A percentile compares a stretch with the other conserved stretches of the same genome.
phyloP scores from a whole-genome alignment of 2,888 invertebrate genomes.

The Trachelus tabidus region DNA sequence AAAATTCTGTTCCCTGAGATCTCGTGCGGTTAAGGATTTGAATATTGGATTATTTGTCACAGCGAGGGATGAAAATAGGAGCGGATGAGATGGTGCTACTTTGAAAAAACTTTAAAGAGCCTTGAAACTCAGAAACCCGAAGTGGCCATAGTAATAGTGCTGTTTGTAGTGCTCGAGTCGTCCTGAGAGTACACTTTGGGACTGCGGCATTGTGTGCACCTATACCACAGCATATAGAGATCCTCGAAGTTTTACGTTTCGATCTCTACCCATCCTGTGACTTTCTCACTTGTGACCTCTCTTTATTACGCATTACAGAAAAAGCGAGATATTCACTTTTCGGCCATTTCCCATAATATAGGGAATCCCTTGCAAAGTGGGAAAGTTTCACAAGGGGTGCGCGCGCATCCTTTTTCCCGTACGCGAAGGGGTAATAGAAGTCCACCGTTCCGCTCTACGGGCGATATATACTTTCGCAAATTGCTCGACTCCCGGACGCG shows the following conservation, averaged over 20 bases:
- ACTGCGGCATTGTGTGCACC: neutral
- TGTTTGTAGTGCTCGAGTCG: constrained; percentile 27
- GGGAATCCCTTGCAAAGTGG: neutral
- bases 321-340: neutral
- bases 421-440: neutral
- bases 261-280: neutral
- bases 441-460: constrained; percentile 5
- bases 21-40: neutral
- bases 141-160: constrained; percentile 18
- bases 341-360: neutral
- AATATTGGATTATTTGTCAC: neutral
- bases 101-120: constrained; percentile 28
- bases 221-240: neutral
- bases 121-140: constrained; percentile 41
- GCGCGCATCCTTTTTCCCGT: neutral
- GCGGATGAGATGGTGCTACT: neutral
- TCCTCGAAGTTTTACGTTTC: neutral
- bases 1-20: neutral
- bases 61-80: neutral
- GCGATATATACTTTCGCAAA: constrained; percentile 31
- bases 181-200: constrained; percentile 26
- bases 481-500: constrained; percentile 28
- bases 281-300: neutral
- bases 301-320: neutral
- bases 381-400: neutral